Evolutionary conservation across 2,888 invertebrate species (phyloP), one percentile per base, ranked within the genome.

Genomic region (Sepiola atlantica): DNA sequence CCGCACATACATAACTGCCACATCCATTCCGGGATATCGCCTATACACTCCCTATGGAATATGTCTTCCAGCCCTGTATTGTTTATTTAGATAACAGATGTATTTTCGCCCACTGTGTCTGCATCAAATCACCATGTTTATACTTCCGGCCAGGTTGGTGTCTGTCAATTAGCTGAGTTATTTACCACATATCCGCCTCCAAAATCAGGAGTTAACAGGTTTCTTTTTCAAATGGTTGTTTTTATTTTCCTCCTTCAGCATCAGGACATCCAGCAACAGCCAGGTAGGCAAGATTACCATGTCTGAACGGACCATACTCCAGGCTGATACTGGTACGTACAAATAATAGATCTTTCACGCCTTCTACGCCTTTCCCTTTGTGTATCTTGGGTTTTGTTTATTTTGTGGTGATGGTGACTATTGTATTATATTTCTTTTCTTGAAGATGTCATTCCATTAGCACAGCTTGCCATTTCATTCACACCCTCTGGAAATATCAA

Each of bases 221-320:
- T 45, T 45, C 45, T 45, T 45, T 45, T 45, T 45, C 8, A 45
- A 45, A 4, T 45, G n/a, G 32, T 91, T 6, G 32, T 91, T 35
- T 24, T n/a, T 91, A 12, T 92, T 55, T 28, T 2, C 20, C 16
- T 32, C 14, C 54, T 0, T 92, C 95, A 98, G 99, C 96, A 98
- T 99, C 95, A 98, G 99, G 92, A 99, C 99, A n/a, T 99, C 99
- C 35, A 98, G 99, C 55, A 98, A 98, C 96, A 98, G 99, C 91
- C 97, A 98, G 95, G 97, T 98, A 0, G 99, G 99, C 55, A 99
- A 98, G 97, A 98, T 99, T 95, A 99, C 99, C 57, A 98, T 99
- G 98, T 96, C 97, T 0, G 96, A 96, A 95, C 96, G 96, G 94
- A 96, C 97, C n/a, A 96, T 97, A 32, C 95, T 97, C 14, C 96